Conservation (phyloP, 1,140 invertebrate species). For the Babylonia areolata region DNA sequence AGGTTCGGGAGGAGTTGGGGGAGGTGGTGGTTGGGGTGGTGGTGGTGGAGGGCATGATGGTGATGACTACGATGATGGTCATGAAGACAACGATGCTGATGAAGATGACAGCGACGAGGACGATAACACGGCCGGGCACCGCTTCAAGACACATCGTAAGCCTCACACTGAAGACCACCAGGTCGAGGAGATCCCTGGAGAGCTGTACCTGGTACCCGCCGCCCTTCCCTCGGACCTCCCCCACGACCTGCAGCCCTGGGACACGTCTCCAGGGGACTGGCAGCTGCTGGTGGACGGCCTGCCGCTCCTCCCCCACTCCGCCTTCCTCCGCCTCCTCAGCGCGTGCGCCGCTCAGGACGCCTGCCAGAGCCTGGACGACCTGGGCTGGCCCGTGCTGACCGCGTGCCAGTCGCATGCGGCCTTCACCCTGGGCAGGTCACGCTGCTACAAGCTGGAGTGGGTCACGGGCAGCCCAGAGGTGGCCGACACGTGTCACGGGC, state of each 20-base stretch:
- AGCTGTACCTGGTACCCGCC: constrained; percentile 50
- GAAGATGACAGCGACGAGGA: neutral
- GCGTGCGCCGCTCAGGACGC: constrained; percentile 44
- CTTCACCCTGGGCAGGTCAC: constrained; percentile 44
- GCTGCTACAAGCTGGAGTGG: constrained; percentile 52
- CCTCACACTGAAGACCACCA: neutral
- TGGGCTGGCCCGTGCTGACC: constrained; percentile 43
- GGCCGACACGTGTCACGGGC: constrained; percentile 33
- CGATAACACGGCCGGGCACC: neutral
- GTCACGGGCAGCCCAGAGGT: constrained; percentile 27
- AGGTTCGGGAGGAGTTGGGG: neutral
- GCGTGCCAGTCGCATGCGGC: constrained; percentile 46
- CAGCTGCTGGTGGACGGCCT: constrained; percentile 50
- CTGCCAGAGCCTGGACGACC: constrained; percentile 21
- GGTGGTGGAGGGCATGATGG: neutral
- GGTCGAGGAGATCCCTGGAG: constrained; percentile 11
- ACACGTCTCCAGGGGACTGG: constrained; percentile 33
- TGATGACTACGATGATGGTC: neutral
- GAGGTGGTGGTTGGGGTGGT: neutral
- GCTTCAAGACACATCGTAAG: no score
- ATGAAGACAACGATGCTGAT: neutral
- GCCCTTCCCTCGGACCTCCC: constrained; percentile 42
- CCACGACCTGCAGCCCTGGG: constrained; percentile 47
- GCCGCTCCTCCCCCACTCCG: constrained; percentile 44
- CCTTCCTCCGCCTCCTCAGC: constrained; percentile 52